These are phyloP conservation scores for Gallinago undulata DNA, from an alignment of 2,113 vertebrate genomes.

Conservation along the genomic window DNA sequence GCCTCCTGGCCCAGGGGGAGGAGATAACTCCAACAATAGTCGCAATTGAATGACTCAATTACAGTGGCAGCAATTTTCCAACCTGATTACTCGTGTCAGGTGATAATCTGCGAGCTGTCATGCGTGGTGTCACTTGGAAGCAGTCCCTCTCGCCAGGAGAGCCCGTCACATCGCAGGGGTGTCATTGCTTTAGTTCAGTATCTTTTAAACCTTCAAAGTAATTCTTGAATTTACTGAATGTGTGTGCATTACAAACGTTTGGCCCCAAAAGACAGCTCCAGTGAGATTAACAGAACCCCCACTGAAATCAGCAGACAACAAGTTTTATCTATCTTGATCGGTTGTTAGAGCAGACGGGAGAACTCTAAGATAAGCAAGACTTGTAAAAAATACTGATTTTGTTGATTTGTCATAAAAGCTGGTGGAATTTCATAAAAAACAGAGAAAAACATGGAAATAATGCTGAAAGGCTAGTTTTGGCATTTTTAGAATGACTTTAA, in stretches of 20 bases:
- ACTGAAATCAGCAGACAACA: background rate
- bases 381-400: background rate
- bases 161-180: background rate
- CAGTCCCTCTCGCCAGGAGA: background rate
- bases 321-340: background rate
- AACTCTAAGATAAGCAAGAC: background rate
- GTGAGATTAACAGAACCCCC: background rate
- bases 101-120: background rate
- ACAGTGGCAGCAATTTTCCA: slow-evolving; percentile 31
- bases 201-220: background rate
- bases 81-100: slow-evolving; percentile 4
- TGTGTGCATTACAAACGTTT: background rate
- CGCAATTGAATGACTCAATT: slow-evolving; percentile 23
- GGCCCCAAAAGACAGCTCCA: background rate
- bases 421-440: background rate
- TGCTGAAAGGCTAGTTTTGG: background rate
- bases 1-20: background rate
- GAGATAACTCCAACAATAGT: background rate
- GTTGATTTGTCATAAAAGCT: background rate
- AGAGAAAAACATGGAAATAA: background rate
- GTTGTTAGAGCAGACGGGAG: background rate
- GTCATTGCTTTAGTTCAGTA: background rate
- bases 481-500: background rate
- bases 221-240: background rate
- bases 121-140: background rate